Conservation (phyloP, 92 coral and sea anemone species). For the Diadumene lineata region DNA sequence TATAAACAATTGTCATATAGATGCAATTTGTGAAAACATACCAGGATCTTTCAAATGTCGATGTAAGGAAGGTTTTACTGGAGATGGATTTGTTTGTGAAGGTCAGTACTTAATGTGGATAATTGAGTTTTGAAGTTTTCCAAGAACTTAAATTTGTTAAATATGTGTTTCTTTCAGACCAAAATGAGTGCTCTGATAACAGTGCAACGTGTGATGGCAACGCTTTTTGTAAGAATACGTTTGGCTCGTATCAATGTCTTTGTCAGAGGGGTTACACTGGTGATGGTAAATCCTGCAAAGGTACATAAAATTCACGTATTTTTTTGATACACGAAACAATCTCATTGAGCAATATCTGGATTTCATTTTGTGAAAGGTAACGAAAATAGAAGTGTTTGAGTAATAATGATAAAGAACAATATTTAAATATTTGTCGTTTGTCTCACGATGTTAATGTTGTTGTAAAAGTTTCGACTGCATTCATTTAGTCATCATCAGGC, state of each 20-base stretch:
- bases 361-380: too few relatives aligned
- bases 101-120: too few relatives aligned
- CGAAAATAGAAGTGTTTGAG: too few relatives aligned
- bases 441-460: too few relatives aligned
- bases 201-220: not conserved
- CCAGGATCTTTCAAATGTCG: constrained; percentile 17
- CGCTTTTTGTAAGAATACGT: constrained; percentile 56
- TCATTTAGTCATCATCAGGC: too few relatives aligned
- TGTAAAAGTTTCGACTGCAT: too few relatives aligned
- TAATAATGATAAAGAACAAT: too few relatives aligned
- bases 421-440: too few relatives aligned
- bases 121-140: too few relatives aligned
- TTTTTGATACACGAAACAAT: too few relatives aligned
- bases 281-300: constrained; percentile 54
- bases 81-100: constrained; percentile 21
- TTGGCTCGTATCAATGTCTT: constrained; percentile 59
- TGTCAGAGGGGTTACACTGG: constrained; percentile 61
- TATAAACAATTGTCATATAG: constrained; percentile 17
- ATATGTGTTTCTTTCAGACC: constrained; percentile 1
- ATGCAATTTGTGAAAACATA: constrained; percentile 11
- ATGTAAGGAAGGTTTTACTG: constrained; percentile 31
- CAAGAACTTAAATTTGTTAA: too few relatives aligned
- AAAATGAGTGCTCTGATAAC: constrained; percentile 8
- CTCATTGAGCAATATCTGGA: too few relatives aligned
- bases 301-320: constrained; percentile 20